phyloP scores from a whole-genome alignment of 2,888 invertebrate species.

The Rosalia funebris region DNA sequence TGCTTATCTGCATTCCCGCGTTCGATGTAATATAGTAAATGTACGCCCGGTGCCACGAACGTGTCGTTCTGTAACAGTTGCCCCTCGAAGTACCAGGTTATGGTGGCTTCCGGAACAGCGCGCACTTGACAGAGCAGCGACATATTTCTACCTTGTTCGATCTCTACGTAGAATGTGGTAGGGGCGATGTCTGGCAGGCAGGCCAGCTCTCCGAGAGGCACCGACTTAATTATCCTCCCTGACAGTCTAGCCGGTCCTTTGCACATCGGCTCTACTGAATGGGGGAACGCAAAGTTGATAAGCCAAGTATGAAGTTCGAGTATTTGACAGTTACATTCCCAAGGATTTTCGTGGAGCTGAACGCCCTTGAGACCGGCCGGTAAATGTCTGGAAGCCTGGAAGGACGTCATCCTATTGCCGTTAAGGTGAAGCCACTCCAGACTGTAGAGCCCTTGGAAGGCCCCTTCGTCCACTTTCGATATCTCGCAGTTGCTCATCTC shows the following conservation, averaged over 20 bases:
- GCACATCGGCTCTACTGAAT: constrained; percentile 82
- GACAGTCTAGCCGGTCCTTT: constrained; percentile 74
- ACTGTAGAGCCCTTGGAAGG: constrained; percentile 82
- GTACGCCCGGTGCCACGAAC: constrained; percentile 71
- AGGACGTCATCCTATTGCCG: constrained; percentile 80
- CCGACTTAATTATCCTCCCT: constrained; percentile 74
- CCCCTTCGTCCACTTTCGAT: constrained; percentile 78
- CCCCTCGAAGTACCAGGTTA: constrained; percentile 85
- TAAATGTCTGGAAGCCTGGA: constrained; percentile 73
- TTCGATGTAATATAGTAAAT: constrained; percentile 76
- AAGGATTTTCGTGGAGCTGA: constrained; percentile 86
- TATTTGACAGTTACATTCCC: constrained; percentile 88
- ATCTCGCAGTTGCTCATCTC: constrained; percentile 86
- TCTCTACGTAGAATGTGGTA: constrained; percentile 78
- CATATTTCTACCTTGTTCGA: constrained; percentile 82
- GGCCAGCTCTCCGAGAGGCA: constrained; percentile 77
- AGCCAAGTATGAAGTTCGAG: constrained; percentile 83
- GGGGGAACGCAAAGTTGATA: constrained; percentile 78
- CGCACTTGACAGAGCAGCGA: constrained; percentile 80
- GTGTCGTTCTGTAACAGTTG: constrained; percentile 81
- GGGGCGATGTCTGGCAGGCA: constrained; percentile 82
- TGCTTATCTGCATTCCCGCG: constrained; percentile 77
- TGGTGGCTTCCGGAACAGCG: constrained; percentile 82
- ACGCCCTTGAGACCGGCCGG: constrained; percentile 83
- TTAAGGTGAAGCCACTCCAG: constrained; percentile 87